Base-by-base conservation (phyloP, 1,140 invertebrate genomes). In the Brachionus rotundiformis region DNA sequence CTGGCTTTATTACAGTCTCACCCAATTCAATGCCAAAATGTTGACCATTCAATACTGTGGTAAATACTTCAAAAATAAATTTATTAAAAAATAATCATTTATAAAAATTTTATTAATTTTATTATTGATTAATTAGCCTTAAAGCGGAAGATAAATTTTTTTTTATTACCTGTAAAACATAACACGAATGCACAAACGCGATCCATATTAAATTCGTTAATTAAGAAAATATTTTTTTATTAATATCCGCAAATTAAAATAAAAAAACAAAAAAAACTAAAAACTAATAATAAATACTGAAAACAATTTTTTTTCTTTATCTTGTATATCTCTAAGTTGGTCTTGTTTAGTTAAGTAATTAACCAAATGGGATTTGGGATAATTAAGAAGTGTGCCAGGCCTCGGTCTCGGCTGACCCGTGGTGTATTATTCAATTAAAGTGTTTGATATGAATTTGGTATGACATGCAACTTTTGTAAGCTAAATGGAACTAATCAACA, bases 301-400 rank as follows among this genome's bases (percentile, higher is more conserved):
- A 68, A 68, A 36, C 16, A 33, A 68, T 16, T 36, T 68, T 33
- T 13, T 61, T 63, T 68, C 19, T 68, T 68, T 36, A 33, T 68
- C 31, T 33, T 68, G 29, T 33, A 16, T 68, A 33, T 68, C 61
- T 54, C 47, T 54, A 54, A 54, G 47, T 54, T 54, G 47, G 25
- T 68, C 27, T 33, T 68, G 33, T 68, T 68, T 68, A 68, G 63
- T 68, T 68, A 68, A 68, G 63, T 68, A 68, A 68, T 68, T 68
- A 68, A 68, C 63, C 63, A 68, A 68, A 68, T 68, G 63, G 63
- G 63, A 68, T 36, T 68, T 33, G 36, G 16, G 27, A 33, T 68
- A 63, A 33, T 63, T 33, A 63, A 27, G 61, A 63, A 5, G 33
- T 68, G 16, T 31, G 16, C 31, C 10, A 68, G 33, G 36, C 63